Evolutionary conservation across 23 tunicate species (phyloP), one percentile per base, ranked within the genome.

Genomic region (Oikopleura albicans): DNA sequence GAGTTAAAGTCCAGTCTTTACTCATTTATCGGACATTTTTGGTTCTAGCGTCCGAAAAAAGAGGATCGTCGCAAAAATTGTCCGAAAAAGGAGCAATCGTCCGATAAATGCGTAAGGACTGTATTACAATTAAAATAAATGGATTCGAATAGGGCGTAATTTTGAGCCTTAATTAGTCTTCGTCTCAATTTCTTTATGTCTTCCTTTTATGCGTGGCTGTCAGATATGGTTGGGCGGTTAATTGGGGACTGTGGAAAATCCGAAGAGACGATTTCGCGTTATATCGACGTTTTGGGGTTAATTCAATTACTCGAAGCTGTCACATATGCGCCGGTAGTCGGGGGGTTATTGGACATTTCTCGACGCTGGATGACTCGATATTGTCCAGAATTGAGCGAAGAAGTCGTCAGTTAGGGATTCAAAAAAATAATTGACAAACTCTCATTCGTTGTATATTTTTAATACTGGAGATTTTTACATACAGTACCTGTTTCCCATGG

Each of bases 121-220:
- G n/a, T n/a, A n/a, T n/a, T n/a, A n/a, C n/a, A n/a, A n/a, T n/a
- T n/a, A n/a, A n/a, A n/a, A n/a, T n/a, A n/a, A n/a, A n/a, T n/a
- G n/a, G n/a, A n/a, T n/a, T n/a, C n/a, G 12, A 49, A 49, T 49
- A 22, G 12, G 16, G 22, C 22, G 63, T 22, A 8, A 49, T 49
- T 49, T 49, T 8, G 22, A 49, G 16, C 63, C 63, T 8, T 49
- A 8, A 49, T 8, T 8, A 49, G 63, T 4, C 79, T 71, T 16
- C 79, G 79, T 29, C 37, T 71, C 36, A 71, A 71, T 71, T 71
- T 12, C 31, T 71, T 71, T 31, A 16, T 71, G 79, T 71, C 79
- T 34, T 71, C 79, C 35, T 71, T 12, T 71, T 71, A 12, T 71
- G 79, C 79, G 4, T 71, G 79, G 79, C 79, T 71, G 2, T 71